Base-by-base conservation (phyloP, 2,888 invertebrate genomes). In the Calameuta pallipes region DNA sequence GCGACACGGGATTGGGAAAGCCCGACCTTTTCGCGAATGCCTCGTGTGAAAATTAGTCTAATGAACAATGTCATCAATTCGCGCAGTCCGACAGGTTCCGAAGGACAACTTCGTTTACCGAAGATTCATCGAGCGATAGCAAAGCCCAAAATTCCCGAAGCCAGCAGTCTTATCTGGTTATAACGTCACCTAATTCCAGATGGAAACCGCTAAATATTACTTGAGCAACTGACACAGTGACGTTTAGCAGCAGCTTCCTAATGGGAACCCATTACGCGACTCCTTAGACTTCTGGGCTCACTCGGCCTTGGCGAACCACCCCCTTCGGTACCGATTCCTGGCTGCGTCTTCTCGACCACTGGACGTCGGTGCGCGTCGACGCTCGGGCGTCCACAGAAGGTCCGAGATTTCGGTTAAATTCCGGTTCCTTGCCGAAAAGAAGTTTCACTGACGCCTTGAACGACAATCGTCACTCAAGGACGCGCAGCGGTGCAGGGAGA, bases 161-260 rank as follows among this genome's bases (percentile, higher is more conserved):
- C 9, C 23, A 56, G 23, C 2, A 56, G 23, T 56, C 9, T 56
- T 56, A 23, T 56, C 9, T 56, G 23, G 0, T 15, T 31, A 23
- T 23, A 15, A 3, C 9, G 31, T 31, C 31, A 31, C 31, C 33
- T 31, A 31, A 31, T 71, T 71, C 33, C 33, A 71, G 1, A 31
- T 31, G 30, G 13, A 34, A 71, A 12, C 71, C 23, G 71, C 71
- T 71, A 71, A 71, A 23, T 71, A 31, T 71, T 80, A 82, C 83
- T 83, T 79, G 79, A 79, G 85, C 85, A 85, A 85, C 79, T 1
- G 13, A 33, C 83, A 56, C 76, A 82, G 82, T 73, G 70, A 77
- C 84, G 82, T 84, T 89, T 86, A 88, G 86, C 85, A 80, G 85
- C 85, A 80, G 75, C 78, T 80, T 79, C 87, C 85, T 87, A 88